Conservation (phyloP, 2,888 invertebrate species). For the Creontiades dilutus region DNA sequence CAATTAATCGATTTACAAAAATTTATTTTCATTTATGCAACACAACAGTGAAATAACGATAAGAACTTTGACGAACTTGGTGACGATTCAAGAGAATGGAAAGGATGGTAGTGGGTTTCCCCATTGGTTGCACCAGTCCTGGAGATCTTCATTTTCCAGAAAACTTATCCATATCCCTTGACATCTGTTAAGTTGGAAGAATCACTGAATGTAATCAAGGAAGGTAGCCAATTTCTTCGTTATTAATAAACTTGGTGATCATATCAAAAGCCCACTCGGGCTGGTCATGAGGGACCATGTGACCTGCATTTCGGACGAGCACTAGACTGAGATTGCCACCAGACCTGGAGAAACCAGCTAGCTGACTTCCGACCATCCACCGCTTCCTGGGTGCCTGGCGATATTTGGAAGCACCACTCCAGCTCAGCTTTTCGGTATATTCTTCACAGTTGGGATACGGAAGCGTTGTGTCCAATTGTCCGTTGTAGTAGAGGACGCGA, state of each 20-base stretch:
- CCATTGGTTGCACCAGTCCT: too few species aligned
- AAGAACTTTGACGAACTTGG: too few species aligned
- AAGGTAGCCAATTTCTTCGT: too few species aligned
- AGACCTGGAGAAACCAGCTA: conserved; percentile 88
- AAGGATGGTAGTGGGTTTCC: too few species aligned
- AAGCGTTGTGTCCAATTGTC: conserved; percentile 95
- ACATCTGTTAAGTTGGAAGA: too few species aligned
- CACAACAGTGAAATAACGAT: too few species aligned
- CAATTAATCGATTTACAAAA: too few species aligned
- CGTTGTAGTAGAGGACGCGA: conserved; percentile 89
- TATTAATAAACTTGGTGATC: conserved; percentile 86
- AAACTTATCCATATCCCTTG: too few species aligned
- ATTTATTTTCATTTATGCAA: too few species aligned
- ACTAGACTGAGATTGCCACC: conserved; percentile 85
- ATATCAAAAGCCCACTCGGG: conserved; percentile 90
- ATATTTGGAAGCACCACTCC: conserved; percentile 84
- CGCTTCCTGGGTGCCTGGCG: conserved; percentile 83
- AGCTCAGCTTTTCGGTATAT: conserved; percentile 86
- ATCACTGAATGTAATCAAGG: too few species aligned
- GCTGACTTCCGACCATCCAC: conserved; percentile 83
- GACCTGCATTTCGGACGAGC: conserved; percentile 88
- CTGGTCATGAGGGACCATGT: conserved; percentile 90
- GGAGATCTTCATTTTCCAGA: too few species aligned
- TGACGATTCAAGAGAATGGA: too few species aligned
- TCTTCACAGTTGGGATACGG: conserved; percentile 91